Percentiles rank a stretch among this genome's conserved stretches.
Conservation (phyloP, 1,140 invertebrate genomes). For the Drosophila jambulina region DNA sequence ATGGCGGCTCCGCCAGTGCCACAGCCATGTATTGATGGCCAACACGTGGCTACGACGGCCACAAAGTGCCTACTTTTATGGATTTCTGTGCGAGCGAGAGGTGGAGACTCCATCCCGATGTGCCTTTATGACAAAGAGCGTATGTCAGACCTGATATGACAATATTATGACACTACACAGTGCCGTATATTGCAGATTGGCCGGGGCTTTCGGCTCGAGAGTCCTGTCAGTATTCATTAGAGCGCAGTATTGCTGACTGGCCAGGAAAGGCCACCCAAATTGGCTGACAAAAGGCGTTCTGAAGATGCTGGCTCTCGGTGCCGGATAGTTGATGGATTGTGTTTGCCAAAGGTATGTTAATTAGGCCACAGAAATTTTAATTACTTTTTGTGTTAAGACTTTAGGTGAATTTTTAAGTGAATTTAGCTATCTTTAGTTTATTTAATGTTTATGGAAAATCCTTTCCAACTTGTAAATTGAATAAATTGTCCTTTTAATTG, state of each 20-base stretch:
- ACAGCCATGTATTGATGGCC: conserved; percentile 38
- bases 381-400: no score
- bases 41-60: conserved; percentile 46
- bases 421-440: background rate
- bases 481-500: conserved; percentile 5
- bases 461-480: background rate
- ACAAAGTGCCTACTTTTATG: conserved; percentile 65
- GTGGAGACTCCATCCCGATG: conserved; percentile 7
- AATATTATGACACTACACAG: conserved; percentile 49
- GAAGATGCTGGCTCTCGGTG: conserved; percentile 1
- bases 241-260: conserved; percentile 32
- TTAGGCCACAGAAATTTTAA: background rate
- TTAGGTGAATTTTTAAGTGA: background rate
- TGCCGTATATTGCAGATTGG: conserved; percentile 20
- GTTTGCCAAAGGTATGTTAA: background rate
- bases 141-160: conserved; percentile 56
- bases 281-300: conserved; percentile 42
- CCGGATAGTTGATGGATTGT: background rate
- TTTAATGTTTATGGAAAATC: background rate
- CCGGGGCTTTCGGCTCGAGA: conserved; percentile 17
- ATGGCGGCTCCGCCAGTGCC: conserved; percentile 11
- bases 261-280: background rate
- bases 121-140: conserved; percentile 51
- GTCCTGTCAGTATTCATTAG: conserved; percentile 29
- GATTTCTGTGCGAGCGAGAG: conserved; percentile 53